Base-by-base conservation (phyloP, 1,140 invertebrate species). In the Rhynchophorus ferrugineus region DNA sequence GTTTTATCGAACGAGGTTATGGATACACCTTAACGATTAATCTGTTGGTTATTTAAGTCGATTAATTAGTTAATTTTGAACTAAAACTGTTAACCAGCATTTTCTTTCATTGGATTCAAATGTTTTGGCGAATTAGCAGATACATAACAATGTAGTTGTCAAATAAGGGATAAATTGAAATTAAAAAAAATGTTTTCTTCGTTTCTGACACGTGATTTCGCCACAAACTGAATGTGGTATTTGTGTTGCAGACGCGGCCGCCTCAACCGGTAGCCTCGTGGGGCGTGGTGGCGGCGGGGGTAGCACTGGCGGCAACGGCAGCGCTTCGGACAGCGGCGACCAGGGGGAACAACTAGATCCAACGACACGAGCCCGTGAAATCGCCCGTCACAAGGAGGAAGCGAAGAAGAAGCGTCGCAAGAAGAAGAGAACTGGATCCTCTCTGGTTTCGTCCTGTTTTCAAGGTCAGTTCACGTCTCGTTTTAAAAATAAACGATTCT, bases 391-490 rank as follows among this genome's bases (percentile, higher is more conserved):
- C 61, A 88, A 90, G 73, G 87, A 91, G 62, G 87, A 91, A 71
- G 88, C 87, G 59, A 83, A 87, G 64, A 83, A 83, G 70, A 87
- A 87, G 70, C 77, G 88, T 58, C 81, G 86, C 59, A 90, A 85
- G 78, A 90, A 90, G 81, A 90, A 89, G 75, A 82, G 86, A 61
- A 88, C 87, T 42, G 87, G 85, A 65, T 87, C 85, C 62, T 90
- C 86, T 45, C 75, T 91, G 51, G 85, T 89, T 57, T 89, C 88
- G 51, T 87, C 86, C 61, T 89, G 87, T 70, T 92, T 92, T 72
- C 85, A 89, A 83, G 88, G 88, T 89, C 61, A 64, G 41, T 43
- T 9, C 29, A 24, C 1, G n/a, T 3, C 3, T 44, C 6, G 8
- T 42, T 19, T 18, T 2, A 11, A 11, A 3, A n/a, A 5, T 18